These are phyloP conservation scores for Axis porcinus DNA, from an alignment of 2,113 vertebrate genomes.

Conservation along the genomic window DNA sequence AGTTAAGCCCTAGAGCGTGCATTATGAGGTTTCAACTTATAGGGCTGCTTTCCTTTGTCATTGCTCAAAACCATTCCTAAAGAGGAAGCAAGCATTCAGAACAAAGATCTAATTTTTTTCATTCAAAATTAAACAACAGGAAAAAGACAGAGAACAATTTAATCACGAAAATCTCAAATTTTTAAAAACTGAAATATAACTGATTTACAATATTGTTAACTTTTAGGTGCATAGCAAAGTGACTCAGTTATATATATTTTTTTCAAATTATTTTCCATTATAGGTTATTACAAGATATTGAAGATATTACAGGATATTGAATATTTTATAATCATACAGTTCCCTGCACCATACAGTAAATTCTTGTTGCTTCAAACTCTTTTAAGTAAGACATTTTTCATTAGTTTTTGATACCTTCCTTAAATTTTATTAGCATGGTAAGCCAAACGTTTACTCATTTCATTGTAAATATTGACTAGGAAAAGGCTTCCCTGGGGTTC, in stretches of 20 bases:
- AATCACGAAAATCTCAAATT: neutral
- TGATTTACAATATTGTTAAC: neutral
- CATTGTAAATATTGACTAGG: neutral
- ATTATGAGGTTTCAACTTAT: neutral
- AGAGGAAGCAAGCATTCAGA: neutral
- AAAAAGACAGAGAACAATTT: conserved; percentile 3
- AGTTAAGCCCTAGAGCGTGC: neutral
- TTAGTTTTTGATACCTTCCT: neutral
- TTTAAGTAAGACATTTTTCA: neutral
- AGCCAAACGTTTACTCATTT: neutral
- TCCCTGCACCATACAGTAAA: neutral
- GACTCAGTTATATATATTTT: neutral
- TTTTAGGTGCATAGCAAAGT: neutral
- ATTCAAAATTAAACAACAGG: neutral
- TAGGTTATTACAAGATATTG: neutral
- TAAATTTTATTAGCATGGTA: neutral
- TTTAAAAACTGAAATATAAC: neutral
- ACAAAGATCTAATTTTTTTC: neutral
- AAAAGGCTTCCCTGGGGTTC: neutral
- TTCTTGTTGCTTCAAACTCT: neutral
- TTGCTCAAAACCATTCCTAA: neutral
- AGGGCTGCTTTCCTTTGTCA: neutral
- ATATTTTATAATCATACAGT: neutral
- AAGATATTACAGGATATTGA: neutral
- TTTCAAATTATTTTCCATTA: neutral